Conservation (phyloP, 2,113 vertebrate species). For the Vimba vimba region DNA sequence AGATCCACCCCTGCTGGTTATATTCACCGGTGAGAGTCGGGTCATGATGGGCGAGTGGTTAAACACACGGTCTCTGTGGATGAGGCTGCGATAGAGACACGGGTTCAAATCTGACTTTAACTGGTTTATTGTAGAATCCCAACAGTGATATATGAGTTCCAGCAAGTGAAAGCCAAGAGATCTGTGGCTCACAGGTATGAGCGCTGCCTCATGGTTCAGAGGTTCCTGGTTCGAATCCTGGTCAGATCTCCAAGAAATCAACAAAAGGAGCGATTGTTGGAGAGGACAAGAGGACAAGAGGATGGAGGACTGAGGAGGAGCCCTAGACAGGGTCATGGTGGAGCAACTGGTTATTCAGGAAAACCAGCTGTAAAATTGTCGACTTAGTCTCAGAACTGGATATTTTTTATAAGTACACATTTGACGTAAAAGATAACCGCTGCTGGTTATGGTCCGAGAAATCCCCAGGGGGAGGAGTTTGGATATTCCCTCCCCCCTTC, state of each 20-base stretch:
- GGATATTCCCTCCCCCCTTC: neutral
- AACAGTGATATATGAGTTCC: neutral
- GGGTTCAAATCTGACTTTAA: no score
- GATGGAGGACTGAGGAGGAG: neutral
- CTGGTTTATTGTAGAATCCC: no score
- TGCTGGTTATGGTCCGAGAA: neutral
- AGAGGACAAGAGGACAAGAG: no score
- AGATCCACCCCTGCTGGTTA: no score
- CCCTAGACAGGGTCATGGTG: accelerated
- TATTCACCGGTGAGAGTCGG: no score
- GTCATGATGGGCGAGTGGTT: no score
- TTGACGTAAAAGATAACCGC: accelerated
- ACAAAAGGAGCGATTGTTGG: accelerated
- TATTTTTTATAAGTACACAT: neutral
- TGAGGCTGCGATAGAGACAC: no score
- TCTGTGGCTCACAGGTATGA: neutral
- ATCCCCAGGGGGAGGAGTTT: neutral
- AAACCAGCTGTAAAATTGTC: neutral
- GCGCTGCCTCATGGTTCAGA: neutral
- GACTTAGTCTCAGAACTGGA: neutral
- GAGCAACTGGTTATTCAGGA: accelerated
- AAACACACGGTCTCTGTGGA: no score
- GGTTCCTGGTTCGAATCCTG: neutral
- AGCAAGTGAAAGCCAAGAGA: accelerated
- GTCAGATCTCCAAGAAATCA: neutral